Evolutionary conservation across 2,888 invertebrate species (phyloP).

Genomic region (Linhomoeus sp.): DNA sequence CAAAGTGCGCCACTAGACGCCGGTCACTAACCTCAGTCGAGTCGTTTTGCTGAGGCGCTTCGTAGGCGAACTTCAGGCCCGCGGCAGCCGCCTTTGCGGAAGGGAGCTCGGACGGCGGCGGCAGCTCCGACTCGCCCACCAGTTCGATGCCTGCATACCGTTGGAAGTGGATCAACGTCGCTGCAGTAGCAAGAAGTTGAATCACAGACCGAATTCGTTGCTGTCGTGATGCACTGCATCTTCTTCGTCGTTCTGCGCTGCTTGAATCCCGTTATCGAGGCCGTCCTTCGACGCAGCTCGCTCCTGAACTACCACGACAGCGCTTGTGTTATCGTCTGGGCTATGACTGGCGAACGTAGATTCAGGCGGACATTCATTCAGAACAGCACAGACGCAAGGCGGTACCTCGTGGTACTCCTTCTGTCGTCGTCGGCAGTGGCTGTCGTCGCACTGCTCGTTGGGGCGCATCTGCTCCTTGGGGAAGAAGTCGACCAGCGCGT

Average conservation of each 20-base stretch:
- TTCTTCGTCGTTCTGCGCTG: neutral
- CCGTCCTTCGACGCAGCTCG: too few relatives aligned
- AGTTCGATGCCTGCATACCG: constrained; percentile 19
- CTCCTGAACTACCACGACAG: too few relatives aligned
- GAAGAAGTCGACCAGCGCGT: constrained; percentile 84
- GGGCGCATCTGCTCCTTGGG: constrained; percentile 74
- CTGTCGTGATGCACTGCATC: constrained; percentile 52
- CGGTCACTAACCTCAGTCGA: neutral
- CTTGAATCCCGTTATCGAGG: too few relatives aligned
- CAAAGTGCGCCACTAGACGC: neutral
- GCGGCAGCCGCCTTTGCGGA: constrained; percentile 31
- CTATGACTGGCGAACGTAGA: neutral
- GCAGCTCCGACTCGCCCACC: constrained; percentile 47
- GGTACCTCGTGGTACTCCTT: constrained; percentile 23
- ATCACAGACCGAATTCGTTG: constrained; percentile 61
- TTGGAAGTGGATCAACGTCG: neutral
- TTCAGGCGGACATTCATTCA: neutral
- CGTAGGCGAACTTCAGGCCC: constrained; percentile 49
- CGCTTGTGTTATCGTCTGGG: too few relatives aligned
- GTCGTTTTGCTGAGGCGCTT: constrained; percentile 23
- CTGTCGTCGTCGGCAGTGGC: constrained; percentile 42
- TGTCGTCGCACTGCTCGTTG: constrained; percentile 71
- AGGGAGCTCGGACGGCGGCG: constrained; percentile 28
- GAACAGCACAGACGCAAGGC: neutral
- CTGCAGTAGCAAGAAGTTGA: neutral